Evolutionary conservation across 2,888 invertebrate species (phyloP), one percentile per base, ranked within the genome.

Genomic region (Rhagonycha lutea): DNA sequence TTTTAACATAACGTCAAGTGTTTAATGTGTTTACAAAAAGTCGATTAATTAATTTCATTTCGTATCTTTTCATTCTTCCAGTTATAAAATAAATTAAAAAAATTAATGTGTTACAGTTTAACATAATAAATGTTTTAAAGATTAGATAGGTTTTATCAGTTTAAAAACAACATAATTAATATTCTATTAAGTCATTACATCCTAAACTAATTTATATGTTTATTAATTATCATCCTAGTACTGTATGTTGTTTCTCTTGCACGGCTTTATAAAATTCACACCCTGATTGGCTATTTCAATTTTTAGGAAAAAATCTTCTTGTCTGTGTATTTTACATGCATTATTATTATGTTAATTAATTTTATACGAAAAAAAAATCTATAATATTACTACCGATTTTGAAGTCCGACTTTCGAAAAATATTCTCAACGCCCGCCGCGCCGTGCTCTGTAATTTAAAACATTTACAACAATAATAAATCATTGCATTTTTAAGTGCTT

Each of bases 101-200:
- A n/a, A 47, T 47, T 47, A 47, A 47, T 47, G 47, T 47, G 47
- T 47, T 47, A 47, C 47, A 47, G 47, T 47, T 47, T 47, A 47
- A 47, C 47, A 47, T 47, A 69, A 47, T 47, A 69, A 69, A 32
- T 29, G 24, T 68, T 24, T 69, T 24, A 67, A 60, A 69, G 69
- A 69, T 69, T 60, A 69, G 69, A 69, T 69, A 69, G 47, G 26
- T 23, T 60, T 69, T 69, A 69, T 60, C 47, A n/a, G 47, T n/a
- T 47, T 47, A 7, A 47, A 47, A 47, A 47, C 47, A 47, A 47
- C 47, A 47, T 47, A 47, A 47, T 47, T 47, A 47, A 47, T 47
- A 47, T 47, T 47, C 47, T 47, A 47, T 47, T 47, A 47, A 47
- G 47, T 47, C 47, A 47, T 47, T 47, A 47, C 47, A 47, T 47